Evolutionary conservation across 2,888 invertebrate genomes (phyloP), one percentile per base, ranked within the genome.

Genomic region (Stenolophus ochropezus): DNA sequence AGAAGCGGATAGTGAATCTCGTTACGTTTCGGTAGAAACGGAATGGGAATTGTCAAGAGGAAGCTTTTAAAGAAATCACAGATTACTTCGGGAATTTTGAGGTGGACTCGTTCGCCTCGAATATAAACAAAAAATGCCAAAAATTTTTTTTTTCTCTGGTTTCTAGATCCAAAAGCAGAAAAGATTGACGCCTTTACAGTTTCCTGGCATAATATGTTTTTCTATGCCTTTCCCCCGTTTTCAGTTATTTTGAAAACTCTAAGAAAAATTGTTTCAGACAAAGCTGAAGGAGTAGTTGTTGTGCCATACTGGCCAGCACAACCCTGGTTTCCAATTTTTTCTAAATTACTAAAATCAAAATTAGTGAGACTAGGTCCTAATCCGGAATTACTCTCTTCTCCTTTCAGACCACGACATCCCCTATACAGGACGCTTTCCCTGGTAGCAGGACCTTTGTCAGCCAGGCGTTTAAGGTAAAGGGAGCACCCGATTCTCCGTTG

Each of bases 151-250:
- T n/a, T n/a, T n/a, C 21, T 23, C 3, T 58, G 58, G 58, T 58
- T 58, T n/a, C 58, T 23, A 23, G 58, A 58, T 11, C 58, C 58
- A 21, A 11, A 58, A 4, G 58, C 58, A 23, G n/a, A 21, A 23
- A 8, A 5, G 1, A 11, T 58, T 2, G 23, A 58, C 20, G 58
- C 58, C 2, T 58, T 58, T 23, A 58, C 58, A 2, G 14, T 23
- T 1, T 4, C 4, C 11, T 58, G 58, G 58, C 1, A 8, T 23
- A 23, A 6, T 3, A 1, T 23, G 8, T 20, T 27, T 33, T 69
- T 69, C 14, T 69, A 69, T 33, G 69, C 69, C 4, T 69, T 69
- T 33, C 69, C 69, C 3, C 69, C 69, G 1, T 69, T 69, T 33
- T 5, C 69, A 2, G 1, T 69, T 5, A 42, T 69, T 69, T 4